phyloP scores from a whole-genome alignment of 2,797 vertebrate genomes.

The Margarornis squamiger region DNA sequence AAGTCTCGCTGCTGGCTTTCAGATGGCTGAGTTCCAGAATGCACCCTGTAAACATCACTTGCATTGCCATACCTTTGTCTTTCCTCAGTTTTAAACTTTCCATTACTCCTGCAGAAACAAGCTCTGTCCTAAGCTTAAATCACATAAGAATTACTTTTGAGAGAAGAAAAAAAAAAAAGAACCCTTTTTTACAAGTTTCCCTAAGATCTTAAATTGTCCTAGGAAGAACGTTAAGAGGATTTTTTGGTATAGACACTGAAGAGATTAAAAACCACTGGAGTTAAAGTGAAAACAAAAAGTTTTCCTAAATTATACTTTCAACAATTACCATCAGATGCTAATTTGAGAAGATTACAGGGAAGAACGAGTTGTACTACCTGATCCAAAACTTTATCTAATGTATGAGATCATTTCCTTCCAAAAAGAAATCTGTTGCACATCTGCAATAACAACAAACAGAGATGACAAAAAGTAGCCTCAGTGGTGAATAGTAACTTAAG shows the following conservation, averaged over 20 bases:
- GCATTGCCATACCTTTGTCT: neutral
- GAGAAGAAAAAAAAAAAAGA: neutral
- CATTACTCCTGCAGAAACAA: neutral
- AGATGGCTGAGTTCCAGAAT: neutral
- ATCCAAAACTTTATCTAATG: neutral
- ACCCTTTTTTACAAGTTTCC: conserved; percentile 31
- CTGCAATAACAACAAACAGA: neutral
- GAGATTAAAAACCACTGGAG: neutral
- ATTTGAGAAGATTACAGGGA: neutral
- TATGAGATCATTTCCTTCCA: neutral
- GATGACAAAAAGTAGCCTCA: neutral
- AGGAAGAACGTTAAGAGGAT: conserved; percentile 20
- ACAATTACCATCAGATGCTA: neutral
- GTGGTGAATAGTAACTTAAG: neutral
- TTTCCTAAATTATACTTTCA: neutral
- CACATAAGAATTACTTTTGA: neutral
- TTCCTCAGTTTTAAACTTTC: neutral
- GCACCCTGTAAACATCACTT: neutral
- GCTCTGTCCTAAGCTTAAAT: neutral
- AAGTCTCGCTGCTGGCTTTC: neutral
- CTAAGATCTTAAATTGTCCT: neutral
- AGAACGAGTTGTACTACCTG: neutral
- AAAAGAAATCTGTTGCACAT: neutral
- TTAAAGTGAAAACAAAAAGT: neutral
- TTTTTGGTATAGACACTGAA: neutral